phyloP scores from a whole-genome alignment of 2,888 invertebrate genomes.

The Apamea anceps region DNA sequence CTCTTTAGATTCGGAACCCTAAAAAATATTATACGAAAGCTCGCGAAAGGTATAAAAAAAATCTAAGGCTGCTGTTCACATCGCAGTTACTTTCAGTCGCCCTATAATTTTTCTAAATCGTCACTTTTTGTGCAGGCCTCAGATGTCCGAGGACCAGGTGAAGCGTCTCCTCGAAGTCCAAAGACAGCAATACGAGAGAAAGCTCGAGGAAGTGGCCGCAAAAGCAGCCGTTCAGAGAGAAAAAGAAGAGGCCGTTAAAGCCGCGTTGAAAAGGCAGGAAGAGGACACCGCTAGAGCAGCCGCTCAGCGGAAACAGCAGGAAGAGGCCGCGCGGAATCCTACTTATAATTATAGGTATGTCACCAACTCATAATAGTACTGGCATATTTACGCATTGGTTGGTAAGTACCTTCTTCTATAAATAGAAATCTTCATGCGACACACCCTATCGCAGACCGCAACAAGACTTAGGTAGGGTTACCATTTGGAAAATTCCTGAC shows the following conservation, averaged over 20 bases:
- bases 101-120: not conserved
- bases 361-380: not conserved
- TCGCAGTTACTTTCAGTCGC: not conserved
- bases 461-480: not conserved
- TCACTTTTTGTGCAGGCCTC: conserved; percentile 35
- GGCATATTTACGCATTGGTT: not conserved
- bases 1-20: not conserved
- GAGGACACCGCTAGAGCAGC: conserved; percentile 12
- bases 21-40: not conserved
- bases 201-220: conserved; percentile 44
- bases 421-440: not conserved
- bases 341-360: not conserved
- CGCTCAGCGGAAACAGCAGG: conserved; percentile 6
- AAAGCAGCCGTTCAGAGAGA: conserved; percentile 17
- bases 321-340: conserved; percentile 1
- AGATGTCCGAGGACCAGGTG: conserved; percentile 41
- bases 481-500: not conserved
- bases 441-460: not conserved
- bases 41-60: not conserved
- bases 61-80: not conserved
- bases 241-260: conserved; percentile 21
- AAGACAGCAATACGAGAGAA: conserved; percentile 52
- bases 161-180: conserved; percentile 47
- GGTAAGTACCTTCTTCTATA: not conserved
- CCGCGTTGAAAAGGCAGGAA: conserved; percentile 1